These are phyloP conservation scores for Alfaro cultratus DNA, from an alignment of 2,797 vertebrate species.

Conservation along the genomic window DNA sequence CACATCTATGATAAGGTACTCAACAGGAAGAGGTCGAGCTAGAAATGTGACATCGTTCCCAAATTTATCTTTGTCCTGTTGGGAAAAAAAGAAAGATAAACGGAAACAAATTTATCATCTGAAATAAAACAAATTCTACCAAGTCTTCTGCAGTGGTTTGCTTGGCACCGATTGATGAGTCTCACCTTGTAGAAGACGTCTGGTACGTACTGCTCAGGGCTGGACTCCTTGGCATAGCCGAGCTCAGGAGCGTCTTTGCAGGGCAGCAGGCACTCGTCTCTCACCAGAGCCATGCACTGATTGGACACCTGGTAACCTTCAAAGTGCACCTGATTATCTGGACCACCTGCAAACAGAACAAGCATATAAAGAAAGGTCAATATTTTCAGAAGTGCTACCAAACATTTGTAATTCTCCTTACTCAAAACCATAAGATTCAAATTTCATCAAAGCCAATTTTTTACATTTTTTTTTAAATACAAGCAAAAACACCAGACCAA, in stretches of 20 bases:
- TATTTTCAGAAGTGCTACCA: background rate
- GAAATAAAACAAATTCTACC: background rate
- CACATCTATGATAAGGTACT: constrained; percentile 98
- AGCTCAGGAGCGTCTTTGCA: constrained; percentile 94
- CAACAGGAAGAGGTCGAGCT: constrained; percentile 95
- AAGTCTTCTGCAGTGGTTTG: background rate
- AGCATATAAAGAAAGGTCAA: background rate
- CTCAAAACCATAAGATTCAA: background rate
- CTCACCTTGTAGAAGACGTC: constrained; percentile 98
- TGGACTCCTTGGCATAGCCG: constrained; percentile 96
- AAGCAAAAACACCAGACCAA: background rate
- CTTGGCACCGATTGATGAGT: background rate
- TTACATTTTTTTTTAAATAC: background rate
- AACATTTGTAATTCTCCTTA: background rate
- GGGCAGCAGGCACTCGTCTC: constrained; percentile 95
- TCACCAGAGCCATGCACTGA: constrained; percentile 98
- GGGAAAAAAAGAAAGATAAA: background rate
- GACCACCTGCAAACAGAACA: constrained; percentile 84
- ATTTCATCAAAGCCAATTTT: background rate
- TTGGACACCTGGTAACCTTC: constrained; percentile 99
- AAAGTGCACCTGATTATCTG: constrained; percentile 99
- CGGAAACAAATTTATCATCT: background rate
- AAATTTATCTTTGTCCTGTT: constrained; percentile 96
- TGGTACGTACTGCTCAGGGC: constrained; percentile 96
- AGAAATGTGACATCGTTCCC: constrained; percentile 98